These are phyloP conservation scores for Dipodomys spectabilis DNA, from an alignment of 2,113 vertebrate genomes.

Conservation along the genomic window DNA sequence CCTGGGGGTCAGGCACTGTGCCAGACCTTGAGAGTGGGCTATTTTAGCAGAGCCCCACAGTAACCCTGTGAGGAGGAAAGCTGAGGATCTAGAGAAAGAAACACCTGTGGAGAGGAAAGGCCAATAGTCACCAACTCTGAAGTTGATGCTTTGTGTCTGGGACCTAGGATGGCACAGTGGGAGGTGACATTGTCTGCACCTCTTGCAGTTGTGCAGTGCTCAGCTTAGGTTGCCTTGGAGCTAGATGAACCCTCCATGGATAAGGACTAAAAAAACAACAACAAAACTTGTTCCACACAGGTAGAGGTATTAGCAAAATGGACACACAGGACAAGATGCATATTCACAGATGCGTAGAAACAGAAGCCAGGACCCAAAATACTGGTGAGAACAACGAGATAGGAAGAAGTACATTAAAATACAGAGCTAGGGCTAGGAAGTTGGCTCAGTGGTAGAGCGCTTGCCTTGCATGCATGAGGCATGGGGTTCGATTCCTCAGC, in stretches of 20 bases:
- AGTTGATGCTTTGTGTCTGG: not conserved
- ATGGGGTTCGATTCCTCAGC: not conserved
- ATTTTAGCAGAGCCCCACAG: not conserved
- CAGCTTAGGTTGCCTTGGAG: not conserved
- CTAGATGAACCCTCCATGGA: not conserved
- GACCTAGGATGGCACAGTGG: not conserved
- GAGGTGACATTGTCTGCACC: not conserved
- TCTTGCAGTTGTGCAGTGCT: not conserved
- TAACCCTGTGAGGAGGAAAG: not conserved
- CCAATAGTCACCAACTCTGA: not conserved
- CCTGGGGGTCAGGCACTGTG: not conserved
- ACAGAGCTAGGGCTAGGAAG: not conserved
- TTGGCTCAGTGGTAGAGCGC: not conserved
- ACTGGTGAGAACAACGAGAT: not conserved
- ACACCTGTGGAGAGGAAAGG: not conserved
- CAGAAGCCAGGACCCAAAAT: not conserved
- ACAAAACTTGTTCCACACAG: not conserved
- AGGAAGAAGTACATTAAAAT: not conserved
- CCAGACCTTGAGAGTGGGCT: no score
- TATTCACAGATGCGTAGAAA: not conserved
- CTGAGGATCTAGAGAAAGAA: not conserved
- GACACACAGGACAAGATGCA: not conserved
- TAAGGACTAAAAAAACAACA: not conserved
- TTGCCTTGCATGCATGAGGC: not conserved
- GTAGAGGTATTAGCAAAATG: no score